A percentile compares a stretch with the other conserved stretches of the same genome.
Conservation (phyloP, 2,888 invertebrate genomes). For the Coenonympha glycerion region DNA sequence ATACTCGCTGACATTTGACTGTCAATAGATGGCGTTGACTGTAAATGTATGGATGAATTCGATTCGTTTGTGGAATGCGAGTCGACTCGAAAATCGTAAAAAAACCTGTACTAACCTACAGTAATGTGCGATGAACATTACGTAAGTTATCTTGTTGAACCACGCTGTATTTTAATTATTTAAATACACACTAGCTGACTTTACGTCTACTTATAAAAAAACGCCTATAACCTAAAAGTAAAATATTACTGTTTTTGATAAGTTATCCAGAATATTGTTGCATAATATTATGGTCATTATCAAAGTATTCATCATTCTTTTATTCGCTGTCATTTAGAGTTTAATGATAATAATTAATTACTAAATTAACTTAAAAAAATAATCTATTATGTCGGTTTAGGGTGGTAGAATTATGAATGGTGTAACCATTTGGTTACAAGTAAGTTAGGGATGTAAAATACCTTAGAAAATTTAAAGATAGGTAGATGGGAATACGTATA, state of each 20-base stretch:
- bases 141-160: too few species aligned
- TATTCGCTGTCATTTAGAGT: slow-evolving; percentile 20
- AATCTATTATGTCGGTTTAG: slow-evolving; percentile 45
- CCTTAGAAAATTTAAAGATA: slow-evolving; percentile 44
- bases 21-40: too few species aligned
- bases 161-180: slow-evolving; percentile 29
- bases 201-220: slow-evolving; percentile 15
- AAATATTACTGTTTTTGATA: slow-evolving; percentile 46
- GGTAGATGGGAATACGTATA: slow-evolving; percentile 44
- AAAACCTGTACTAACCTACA: too few species aligned
- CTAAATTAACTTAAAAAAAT: too few species aligned
- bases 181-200: slow-evolving; percentile 17
- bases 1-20: too few species aligned
- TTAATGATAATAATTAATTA: slow-evolving; percentile 25
- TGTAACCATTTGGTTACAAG: slow-evolving; percentile 58
- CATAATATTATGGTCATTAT: too few species aligned
- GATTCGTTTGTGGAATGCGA: too few species aligned
- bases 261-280: slow-evolving; percentile 75
- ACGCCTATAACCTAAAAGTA: slow-evolving; percentile 23
- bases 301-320: slow-evolving; percentile 19
- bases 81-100: too few species aligned
- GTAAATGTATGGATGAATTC: too few species aligned
- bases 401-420: slow-evolving; percentile 49
- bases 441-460: slow-evolving; percentile 52
- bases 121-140: too few species aligned